phyloP scores from a whole-genome alignment of 2,797 vertebrate genomes.

The Notolepis coatsorum region DNA sequence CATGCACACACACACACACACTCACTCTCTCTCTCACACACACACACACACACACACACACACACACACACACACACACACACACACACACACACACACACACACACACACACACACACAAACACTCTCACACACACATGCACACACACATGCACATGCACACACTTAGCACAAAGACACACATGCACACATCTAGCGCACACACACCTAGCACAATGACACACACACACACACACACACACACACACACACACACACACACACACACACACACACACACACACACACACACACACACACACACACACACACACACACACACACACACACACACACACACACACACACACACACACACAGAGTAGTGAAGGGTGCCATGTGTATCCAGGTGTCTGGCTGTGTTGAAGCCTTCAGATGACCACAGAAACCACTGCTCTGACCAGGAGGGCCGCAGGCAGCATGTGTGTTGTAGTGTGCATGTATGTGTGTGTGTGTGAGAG shows the following conservation, averaged over 20 bases:
- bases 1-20: constrained; percentile 47
- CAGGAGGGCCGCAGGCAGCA: constrained; percentile 69
- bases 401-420: constrained; percentile 77
- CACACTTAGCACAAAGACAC: constrained; percentile 28
- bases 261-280: neutral
- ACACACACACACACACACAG: constrained; percentile 48
- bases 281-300: constrained; percentile 15
- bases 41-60: constrained; percentile 8
- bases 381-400: constrained; percentile 82
- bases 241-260: neutral
- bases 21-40: neutral
- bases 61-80: constrained; percentile 5
- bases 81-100: constrained; percentile 28
- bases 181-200: neutral
- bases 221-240: neutral
- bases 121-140: constrained; percentile 32
- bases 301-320: constrained; percentile 14
- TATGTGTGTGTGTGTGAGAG: neutral
- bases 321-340: constrained; percentile 30
- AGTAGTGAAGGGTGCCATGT: constrained; percentile 77
- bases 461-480: constrained; percentile 32
- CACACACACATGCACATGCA: neutral
- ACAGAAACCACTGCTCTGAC: constrained; percentile 76
- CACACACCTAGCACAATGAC: constrained; percentile 59
- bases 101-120: constrained; percentile 33